Percentiles rank a stretch among this genome's conserved stretches.
Conservation (phyloP, 1,140 invertebrate genomes). For the Diploscapter pachys region DNA sequence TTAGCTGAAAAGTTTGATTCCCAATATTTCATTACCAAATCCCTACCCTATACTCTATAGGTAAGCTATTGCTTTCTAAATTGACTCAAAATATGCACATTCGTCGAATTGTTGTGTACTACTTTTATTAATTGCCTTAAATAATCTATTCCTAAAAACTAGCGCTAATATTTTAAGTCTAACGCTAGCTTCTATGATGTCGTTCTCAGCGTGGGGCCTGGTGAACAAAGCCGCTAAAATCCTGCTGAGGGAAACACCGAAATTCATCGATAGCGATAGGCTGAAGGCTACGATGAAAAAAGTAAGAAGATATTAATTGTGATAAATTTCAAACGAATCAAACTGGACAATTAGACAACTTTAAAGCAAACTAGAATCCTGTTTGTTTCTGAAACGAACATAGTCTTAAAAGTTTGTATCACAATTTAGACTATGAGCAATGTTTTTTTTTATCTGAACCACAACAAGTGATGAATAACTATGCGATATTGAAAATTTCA, state of each 20-base stretch:
- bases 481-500: no score
- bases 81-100: no score
- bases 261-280: neutral
- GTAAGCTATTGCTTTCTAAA: no score
- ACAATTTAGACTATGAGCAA: neutral
- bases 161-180: slow-evolving; percentile 66
- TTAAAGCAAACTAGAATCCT: neutral
- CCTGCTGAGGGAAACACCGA: slow-evolving; percentile 19
- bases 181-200: slow-evolving; percentile 65
- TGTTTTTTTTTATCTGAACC: neutral
- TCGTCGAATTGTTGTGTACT: neutral
- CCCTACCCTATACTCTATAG: no score
- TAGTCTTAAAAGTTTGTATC: neutral
- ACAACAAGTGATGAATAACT: neutral
- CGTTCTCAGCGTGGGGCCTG: slow-evolving; percentile 44
- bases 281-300: slow-evolving; percentile 16
- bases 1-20: slow-evolving; percentile 58
- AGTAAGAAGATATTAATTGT: neutral
- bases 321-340: slow-evolving; percentile 5
- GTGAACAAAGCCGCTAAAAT: slow-evolving; percentile 55
- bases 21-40: neutral
- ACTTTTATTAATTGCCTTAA: slow-evolving; percentile 47
- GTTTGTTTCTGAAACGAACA: neutral
- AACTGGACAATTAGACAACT: neutral
- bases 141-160: slow-evolving; percentile 63